Evolutionary conservation across 2,888 invertebrate genomes (phyloP), one percentile per base, ranked within the genome.

Genomic region (Kuschelorhynchus macadamiae): DNA sequence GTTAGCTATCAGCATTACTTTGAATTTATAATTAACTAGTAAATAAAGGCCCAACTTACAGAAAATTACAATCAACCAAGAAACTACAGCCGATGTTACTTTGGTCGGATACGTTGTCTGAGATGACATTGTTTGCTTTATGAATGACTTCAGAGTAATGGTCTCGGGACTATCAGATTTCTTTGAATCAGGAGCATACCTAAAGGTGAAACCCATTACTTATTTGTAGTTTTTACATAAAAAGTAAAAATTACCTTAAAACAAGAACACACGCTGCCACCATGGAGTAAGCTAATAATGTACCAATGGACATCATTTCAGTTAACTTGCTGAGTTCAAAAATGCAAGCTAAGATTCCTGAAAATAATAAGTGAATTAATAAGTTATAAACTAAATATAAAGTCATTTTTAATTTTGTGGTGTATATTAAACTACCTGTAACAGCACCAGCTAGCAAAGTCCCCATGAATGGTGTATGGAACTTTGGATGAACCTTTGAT

Each of bases 241-340:
- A 39, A 5, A 5, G 39, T 39, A 12, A 25, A 25, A 25, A 7
- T 36, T 86, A 95, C 89, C 95, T 89, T 4, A 96, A 85, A 53
- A 96, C 86, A 9, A 96, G 86, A 0, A 96, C 93, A 75, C 94
- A 94, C 2, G 93, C 91, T 0, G 95, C 94, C 1, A 97, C 96
- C 81, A 96, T 93, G 0, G 95, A 93, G 82, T 96, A 96, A 0
- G 95, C 94, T 60, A 94, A 84, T 16, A 95, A 83, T 0, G 95
- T 94, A 4, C 94, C 94, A 77, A 97, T 95, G 0, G 95, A 95
- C 89, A 97, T 93, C 88, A 97, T 93, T 78, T 92, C 93, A 17
- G 96, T 93, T 53, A 97, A 85, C 75, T 94, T 93, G 9, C 89
- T 88, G 67, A 96, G 84, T 79, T 96, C 91, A 79, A 97, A 93